Base-by-base conservation (phyloP, 1,140 invertebrate species). In the Thaumetopoea pityocampa region DNA sequence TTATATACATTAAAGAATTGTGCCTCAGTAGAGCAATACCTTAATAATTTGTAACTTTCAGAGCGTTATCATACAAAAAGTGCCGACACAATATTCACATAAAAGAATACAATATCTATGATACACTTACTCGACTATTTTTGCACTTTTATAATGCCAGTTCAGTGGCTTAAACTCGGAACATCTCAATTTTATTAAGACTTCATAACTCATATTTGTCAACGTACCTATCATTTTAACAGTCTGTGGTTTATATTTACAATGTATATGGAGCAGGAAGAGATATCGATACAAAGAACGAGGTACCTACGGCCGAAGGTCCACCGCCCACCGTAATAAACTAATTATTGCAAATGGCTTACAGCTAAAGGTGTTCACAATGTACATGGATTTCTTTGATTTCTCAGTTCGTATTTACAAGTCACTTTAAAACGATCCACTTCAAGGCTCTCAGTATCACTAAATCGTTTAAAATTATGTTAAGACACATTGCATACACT, bases 171-270 rank as follows among this genome's bases (percentile, higher is more conserved):
- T 82, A 82, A 82, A 83, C 76, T 77, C 79, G 73, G 71, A 79
- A 80, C 71, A 82, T 82, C 71, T 82, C 67, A 80, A 80, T 80
- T 82, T 79, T 55, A 79, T 83, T 70, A 78, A 83, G 77, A 79
- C 59, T 67, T 73, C 57, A 82, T 82, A 80, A 78, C 76, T 64
- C 73, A 71, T 67, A 55, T 56, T 55, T 42, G 62, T 62, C 55
- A 69, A 72, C 58, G 52, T 45, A 60, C 56, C 52, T 73, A 72
- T 62, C 63, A 56, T 35, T 57, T 64, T 62, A 73, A 62, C 51
- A 55, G 49, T 63, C 48, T 42, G 37, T 42, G 35, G 57, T 57
- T 52, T 67, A 68, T 77, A 81, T 82, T 70, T 82, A 82, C 70
- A 76, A 45, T 50, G 42, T 53, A n/a, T 49, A 59, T 59, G 52